phyloP scores from a whole-genome alignment of 2,797 vertebrate species.

The Pseudocheirus occidentalis region DNA sequence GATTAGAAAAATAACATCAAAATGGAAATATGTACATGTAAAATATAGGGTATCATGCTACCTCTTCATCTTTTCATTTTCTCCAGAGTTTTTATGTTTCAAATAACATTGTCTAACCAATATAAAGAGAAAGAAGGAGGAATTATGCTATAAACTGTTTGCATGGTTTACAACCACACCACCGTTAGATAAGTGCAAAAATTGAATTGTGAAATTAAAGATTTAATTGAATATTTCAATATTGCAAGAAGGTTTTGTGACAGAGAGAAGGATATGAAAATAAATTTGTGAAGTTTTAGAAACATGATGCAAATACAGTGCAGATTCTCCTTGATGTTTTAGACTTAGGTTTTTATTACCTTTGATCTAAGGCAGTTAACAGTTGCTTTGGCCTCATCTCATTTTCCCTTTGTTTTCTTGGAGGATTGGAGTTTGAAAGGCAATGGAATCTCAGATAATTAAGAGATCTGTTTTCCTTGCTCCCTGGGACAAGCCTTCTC shows the following conservation, averaged over 20 bases:
- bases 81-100: neutral
- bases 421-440: too few species aligned
- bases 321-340: constrained; percentile 28
- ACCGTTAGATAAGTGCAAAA: constrained; percentile 35
- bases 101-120: neutral
- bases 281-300: constrained; percentile 29
- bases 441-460: neutral
- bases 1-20: neutral
- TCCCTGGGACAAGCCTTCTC: neutral
- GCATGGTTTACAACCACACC: neutral
- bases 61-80: neutral
- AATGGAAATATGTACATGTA: neutral
- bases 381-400: neutral
- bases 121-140: neutral
- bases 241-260: neutral
- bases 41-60: neutral
- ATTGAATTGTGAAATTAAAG: neutral
- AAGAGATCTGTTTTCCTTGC: neutral
- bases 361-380: neutral
- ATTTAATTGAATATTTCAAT: constrained; percentile 14
- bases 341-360: neutral
- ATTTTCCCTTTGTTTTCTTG: constrained; percentile 13
- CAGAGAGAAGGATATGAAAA: constrained; percentile 13
- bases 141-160: constrained; percentile 17
- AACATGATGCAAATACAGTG: neutral